Evolutionary conservation across 2,797 vertebrate genomes (phyloP), one percentile per base, ranked within the genome.

Genomic region (Delichon dasypus): DNA sequence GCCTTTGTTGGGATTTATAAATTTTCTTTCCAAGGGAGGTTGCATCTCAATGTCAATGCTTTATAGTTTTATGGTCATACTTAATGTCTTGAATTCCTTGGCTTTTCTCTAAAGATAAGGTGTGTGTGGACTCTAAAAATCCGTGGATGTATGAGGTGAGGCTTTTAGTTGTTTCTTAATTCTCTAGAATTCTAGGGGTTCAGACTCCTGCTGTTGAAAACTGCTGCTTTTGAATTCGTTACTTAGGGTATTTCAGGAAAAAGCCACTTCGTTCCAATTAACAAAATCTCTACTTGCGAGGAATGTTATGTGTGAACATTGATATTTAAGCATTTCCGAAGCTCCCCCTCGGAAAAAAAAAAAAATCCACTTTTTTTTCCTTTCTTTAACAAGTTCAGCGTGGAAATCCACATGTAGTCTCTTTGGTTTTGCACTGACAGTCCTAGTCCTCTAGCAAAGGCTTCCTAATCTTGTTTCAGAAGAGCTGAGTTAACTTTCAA

Each of bases 301-400:
- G 10, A 75, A 10, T 21, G 44, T 47, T 91, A 11, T 9, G 4
- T 14, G 3, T 58, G 18, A 66, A 68, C 8, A 3, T 30, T 60
- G 5, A 32, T 42, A 34, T 51, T 90, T 65, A 36, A 40, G 47
- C 77, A 58, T 83, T 61, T 8, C 2, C 1, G 45, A 90, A 76
- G 13, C 29, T 66, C 3, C 18, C 7, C 9, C 17, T 42, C 13
- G 34, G 54, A 86, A 68, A 57, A 86, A 68, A 85, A 61, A 42
- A 42, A 70, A 81, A 77, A 20, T 2, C 4, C 5, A 8, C 3
- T 14, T 62, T 25, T 17, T 36, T 54, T 32, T 42, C 19, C 3
- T 58, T 77, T 5, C 4, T 64, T 61, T 51, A 67, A 16, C 34
- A 40, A 57, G 34, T 22, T 79, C 40, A 48, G 1, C 0, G 0